Conservation (phyloP, 2,888 invertebrate species). For the Lutraria lutraria region DNA sequence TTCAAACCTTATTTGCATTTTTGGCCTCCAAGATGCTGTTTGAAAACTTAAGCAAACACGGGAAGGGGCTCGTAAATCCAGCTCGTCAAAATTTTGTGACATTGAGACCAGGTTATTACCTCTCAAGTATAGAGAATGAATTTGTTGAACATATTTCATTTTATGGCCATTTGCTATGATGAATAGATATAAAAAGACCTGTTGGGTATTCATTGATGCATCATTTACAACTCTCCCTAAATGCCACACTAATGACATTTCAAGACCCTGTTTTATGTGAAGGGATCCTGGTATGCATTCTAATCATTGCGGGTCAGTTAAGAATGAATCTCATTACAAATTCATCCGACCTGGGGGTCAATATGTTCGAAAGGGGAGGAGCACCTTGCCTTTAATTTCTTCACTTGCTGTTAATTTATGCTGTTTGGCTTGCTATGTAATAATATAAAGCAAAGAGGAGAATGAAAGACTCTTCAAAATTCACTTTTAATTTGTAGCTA, state of each 20-base stretch:
- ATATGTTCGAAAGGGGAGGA: neutral
- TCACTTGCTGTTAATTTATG: too few species aligned
- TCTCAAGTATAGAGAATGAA: neutral
- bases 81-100: slow-evolving; percentile 19
- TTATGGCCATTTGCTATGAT: slow-evolving; percentile 7
- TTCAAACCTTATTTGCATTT: neutral
- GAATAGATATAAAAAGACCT: neutral
- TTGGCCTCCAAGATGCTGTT: neutral
- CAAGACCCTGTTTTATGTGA: neutral
- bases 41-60: neutral
- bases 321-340: neutral
- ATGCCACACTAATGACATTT: neutral
- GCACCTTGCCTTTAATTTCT: too few species aligned
- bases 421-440: too few species aligned
- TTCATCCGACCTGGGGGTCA: neutral
- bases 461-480: slow-evolving; percentile 31
- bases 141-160: neutral
- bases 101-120: neutral
- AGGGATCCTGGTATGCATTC: neutral
- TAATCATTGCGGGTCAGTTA: neutral
- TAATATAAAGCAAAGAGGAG: neutral
- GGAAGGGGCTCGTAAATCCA: neutral
- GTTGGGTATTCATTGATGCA: neutral
- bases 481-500: slow-evolving; percentile 32
- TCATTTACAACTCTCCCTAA: neutral